Percentiles rank a stretch among this genome's conserved stretches.
Conservation (phyloP, 2,113 vertebrate genomes). For the Okapia johnstoni region DNA sequence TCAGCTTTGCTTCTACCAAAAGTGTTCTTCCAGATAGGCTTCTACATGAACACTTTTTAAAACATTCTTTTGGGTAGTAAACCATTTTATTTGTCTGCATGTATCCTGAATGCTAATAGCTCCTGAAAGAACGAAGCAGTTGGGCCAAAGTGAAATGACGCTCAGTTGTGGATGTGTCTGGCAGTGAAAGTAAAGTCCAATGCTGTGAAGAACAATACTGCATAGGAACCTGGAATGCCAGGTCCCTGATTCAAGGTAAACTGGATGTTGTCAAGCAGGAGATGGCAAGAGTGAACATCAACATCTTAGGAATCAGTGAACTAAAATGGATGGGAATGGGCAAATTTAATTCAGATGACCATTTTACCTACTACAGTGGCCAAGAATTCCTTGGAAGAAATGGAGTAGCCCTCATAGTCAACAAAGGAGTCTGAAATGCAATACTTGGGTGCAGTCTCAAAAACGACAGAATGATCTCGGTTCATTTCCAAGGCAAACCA, state of each 20-base stretch:
- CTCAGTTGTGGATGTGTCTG: background rate
- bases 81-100: slow-evolving; percentile 42
- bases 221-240: background rate
- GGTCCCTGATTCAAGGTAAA: background rate
- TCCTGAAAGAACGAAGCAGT: background rate
- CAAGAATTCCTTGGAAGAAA: background rate
- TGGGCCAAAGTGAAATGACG: background rate
- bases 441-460: background rate
- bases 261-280: background rate
- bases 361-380: background rate
- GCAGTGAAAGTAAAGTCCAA: background rate
- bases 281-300: background rate
- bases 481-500: background rate
- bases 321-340: background rate
- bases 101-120: background rate
- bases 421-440: background rate
- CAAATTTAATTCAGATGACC: background rate
- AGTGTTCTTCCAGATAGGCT: background rate
- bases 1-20: background rate
- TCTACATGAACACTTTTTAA: slow-evolving; percentile 5
- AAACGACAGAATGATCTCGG: background rate
- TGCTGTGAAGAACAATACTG: background rate
- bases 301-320: background rate
- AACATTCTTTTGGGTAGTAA: slow-evolving; percentile 7
- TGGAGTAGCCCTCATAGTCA: background rate